Conservation (phyloP, 1,140 invertebrate species). For the Potamilus streckersoni region DNA sequence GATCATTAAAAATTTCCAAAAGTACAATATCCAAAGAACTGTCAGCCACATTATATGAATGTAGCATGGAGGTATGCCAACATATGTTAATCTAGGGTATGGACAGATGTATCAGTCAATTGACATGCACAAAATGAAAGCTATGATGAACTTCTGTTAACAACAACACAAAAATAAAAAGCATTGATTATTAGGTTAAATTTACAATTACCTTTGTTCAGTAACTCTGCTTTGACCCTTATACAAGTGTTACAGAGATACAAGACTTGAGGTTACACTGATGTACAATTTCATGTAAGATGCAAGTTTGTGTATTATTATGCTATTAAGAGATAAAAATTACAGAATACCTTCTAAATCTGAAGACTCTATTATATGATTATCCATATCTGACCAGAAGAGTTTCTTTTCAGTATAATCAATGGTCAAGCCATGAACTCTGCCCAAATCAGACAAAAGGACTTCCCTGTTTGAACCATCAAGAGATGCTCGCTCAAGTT, state of each 20-base stretch:
- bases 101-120: too few relatives aligned
- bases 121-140: too few relatives aligned
- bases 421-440: constrained; percentile 76
- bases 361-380: constrained; percentile 73
- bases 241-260: neutral
- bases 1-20: too few relatives aligned
- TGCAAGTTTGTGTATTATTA: neutral
- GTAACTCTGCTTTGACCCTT: neutral
- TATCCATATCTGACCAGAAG: constrained; percentile 78
- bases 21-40: too few relatives aligned
- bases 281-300: neutral
- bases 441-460: constrained; percentile 71
- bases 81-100: too few relatives aligned
- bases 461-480: constrained; percentile 82
- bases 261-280: neutral
- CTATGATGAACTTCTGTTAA: too few relatives aligned
- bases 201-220: neutral
- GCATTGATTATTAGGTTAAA: neutral
- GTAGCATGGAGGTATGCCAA: too few relatives aligned
- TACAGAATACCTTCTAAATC: constrained; percentile 74
- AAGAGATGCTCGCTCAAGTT: constrained; percentile 95
- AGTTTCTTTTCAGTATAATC: constrained; percentile 86
- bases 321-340: neutral
- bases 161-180: neutral
- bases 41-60: too few relatives aligned